These are phyloP conservation scores for Dasyprocta punctata DNA, from an alignment of 2,113 vertebrate species.

Conservation along the genomic window DNA sequence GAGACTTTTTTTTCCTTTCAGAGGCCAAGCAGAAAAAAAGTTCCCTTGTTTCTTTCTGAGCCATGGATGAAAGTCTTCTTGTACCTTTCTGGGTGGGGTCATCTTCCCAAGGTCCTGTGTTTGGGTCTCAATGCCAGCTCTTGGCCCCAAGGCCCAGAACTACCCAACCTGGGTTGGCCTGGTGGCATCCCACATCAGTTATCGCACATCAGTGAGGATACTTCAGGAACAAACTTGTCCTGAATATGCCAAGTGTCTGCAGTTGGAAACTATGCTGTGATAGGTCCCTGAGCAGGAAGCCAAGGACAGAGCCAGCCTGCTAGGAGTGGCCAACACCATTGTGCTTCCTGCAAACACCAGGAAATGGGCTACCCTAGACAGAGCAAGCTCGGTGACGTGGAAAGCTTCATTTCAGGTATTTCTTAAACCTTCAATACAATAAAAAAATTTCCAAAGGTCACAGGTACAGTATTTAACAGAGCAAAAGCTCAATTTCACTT, in stretches of 20 bases:
- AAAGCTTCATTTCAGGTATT: not conserved
- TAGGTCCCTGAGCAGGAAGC: not conserved
- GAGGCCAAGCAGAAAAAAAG: not conserved
- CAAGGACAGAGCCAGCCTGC: accelerated
- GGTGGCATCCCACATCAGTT: not conserved
- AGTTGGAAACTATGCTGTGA: not conserved
- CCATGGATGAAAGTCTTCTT: not conserved
- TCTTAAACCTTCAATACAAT: not conserved
- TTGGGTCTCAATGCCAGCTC: not conserved
- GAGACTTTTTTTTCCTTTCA: not conserved
- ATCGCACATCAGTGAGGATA: accelerated
- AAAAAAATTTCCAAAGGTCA: not conserved
- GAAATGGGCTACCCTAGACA: not conserved
- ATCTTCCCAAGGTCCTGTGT: not conserved
- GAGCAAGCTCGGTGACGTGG: not conserved
- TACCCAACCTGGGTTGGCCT: not conserved
- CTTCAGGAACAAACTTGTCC: not conserved
- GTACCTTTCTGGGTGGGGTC: not conserved
- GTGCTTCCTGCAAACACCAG: accelerated
- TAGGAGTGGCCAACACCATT: accelerated
- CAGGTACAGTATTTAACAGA: not conserved
- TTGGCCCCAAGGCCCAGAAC: not conserved
- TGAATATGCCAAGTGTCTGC: not conserved
- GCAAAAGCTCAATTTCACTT: not conserved
- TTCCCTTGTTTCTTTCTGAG: not conserved